Percentiles rank a stretch among this genome's conserved stretches.
phyloP scores from a whole-genome alignment of 2,888 invertebrate genomes.

The Oeneis ivallda region DNA sequence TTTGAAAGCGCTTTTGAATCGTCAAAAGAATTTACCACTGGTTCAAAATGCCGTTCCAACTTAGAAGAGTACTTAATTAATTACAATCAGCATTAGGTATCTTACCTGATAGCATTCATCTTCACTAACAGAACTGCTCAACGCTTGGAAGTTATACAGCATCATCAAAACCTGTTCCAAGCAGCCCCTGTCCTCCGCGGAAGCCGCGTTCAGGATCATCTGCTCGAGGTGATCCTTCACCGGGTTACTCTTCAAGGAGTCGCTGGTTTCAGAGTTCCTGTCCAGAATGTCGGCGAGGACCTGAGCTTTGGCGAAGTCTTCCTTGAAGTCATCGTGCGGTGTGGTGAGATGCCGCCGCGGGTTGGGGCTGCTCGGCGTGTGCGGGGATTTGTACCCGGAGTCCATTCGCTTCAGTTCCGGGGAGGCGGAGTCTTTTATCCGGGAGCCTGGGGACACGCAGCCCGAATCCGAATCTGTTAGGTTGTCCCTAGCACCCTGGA shows the following conservation, averaged over 20 bases:
- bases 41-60: too few relatives aligned
- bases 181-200: conserved; percentile 82
- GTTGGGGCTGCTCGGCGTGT: conserved; percentile 71
- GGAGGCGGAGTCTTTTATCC: conserved; percentile 78
- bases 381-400: conserved; percentile 79
- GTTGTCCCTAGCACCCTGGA: conserved; percentile 76
- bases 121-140: conserved; percentile 79
- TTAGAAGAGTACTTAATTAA: too few relatives aligned
- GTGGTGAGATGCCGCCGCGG: conserved; percentile 63
- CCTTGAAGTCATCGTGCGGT: conserved; percentile 74
- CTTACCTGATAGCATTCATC: conserved; percentile 79
- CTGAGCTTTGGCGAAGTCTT: conserved; percentile 77
- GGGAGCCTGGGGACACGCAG: conserved; percentile 79
- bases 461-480: conserved; percentile 79
- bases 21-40: too few relatives aligned
- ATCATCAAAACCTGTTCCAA: conserved; percentile 84
- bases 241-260: conserved; percentile 72
- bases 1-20: too few relatives aligned
- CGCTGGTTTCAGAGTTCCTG: conserved; percentile 71
- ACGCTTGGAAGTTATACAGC: conserved; percentile 82
- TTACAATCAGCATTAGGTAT: too few relatives aligned
- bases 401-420: conserved; percentile 80
- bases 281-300: conserved; percentile 72
- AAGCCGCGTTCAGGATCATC: conserved; percentile 75
- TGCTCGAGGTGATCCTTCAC: conserved; percentile 77